Conservation (phyloP, 2,888 invertebrate genomes). For the Arctia plantaginis region DNA sequence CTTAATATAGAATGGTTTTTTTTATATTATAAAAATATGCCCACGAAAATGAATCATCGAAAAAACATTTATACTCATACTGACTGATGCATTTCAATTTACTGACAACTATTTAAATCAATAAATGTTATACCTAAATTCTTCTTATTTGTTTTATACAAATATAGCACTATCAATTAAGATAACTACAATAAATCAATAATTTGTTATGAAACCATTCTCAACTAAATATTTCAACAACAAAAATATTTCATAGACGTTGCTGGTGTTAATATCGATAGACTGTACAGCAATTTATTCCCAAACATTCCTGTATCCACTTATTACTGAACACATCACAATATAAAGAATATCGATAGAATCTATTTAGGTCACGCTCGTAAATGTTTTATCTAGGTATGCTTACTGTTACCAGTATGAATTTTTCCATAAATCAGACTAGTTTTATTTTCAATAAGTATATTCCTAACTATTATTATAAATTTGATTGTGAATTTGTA, state of each 20-base stretch:
- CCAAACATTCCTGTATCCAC: not conserved
- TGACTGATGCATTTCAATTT: not conserved
- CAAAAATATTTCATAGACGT: not conserved
- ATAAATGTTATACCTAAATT: not conserved
- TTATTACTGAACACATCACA: conserved; percentile 1
- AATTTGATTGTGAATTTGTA: not conserved
- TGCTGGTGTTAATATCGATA: not conserved
- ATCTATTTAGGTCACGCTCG: not conserved
- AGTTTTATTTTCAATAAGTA: not conserved
- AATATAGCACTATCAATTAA: too few species aligned
- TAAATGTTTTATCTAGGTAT: not conserved
- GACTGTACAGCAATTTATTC: not conserved
- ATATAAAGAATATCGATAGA: conserved; percentile 12
- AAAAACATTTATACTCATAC: not conserved
- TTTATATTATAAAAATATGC: too few species aligned
- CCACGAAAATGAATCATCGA: not conserved
- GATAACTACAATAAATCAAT: not conserved
- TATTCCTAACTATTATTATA: too few species aligned
- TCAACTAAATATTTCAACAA: not conserved
- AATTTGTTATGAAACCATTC: not conserved
- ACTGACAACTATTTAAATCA: not conserved
- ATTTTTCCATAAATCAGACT: too few species aligned
- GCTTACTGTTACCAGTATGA: not conserved
- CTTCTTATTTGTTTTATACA: too few species aligned
- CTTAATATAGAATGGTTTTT: too few species aligned